Evolutionary conservation across 2,888 invertebrate species (phyloP).

Genomic region (Cheilosia urbana): DNA sequence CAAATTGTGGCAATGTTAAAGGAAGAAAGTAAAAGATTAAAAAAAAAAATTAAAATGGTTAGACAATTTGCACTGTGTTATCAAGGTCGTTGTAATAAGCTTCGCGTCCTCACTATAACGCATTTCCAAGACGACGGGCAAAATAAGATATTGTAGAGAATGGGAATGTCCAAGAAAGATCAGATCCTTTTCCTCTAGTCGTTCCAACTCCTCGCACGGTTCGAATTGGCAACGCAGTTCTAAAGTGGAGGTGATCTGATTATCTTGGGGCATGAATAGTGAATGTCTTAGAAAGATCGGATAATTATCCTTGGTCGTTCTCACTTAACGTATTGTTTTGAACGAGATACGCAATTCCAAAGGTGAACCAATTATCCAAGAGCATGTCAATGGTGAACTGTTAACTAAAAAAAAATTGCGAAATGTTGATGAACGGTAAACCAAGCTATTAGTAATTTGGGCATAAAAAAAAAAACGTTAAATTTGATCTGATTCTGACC

Average conservation of each 20-base stretch:
- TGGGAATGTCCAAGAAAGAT: no score
- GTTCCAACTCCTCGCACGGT: no score
- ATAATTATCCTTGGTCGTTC: neutral
- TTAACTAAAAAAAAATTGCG: neutral
- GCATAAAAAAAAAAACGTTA: no score
- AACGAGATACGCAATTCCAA: neutral
- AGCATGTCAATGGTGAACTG: neutral
- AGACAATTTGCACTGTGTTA: neutral
- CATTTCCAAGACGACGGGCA: neutral
- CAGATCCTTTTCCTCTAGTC: no score
- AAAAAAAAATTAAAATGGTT: no score
- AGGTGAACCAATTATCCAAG: neutral
- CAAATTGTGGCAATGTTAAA: neutral
- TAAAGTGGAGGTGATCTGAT: no score
- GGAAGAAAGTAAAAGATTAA: neutral
- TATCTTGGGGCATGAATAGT: neutral
- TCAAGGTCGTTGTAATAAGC: neutral
- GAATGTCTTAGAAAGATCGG: neutral
- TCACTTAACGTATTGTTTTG: neutral
- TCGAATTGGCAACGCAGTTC: no score
- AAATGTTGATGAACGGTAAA: neutral
- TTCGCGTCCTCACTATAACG: neutral
- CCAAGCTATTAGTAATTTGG: neutral
- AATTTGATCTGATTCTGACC: no score
- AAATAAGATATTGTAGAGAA: no score